Evolutionary conservation across 2,113 vertebrate genomes (phyloP).

Genomic region (Coracopsis vasa): DNA sequence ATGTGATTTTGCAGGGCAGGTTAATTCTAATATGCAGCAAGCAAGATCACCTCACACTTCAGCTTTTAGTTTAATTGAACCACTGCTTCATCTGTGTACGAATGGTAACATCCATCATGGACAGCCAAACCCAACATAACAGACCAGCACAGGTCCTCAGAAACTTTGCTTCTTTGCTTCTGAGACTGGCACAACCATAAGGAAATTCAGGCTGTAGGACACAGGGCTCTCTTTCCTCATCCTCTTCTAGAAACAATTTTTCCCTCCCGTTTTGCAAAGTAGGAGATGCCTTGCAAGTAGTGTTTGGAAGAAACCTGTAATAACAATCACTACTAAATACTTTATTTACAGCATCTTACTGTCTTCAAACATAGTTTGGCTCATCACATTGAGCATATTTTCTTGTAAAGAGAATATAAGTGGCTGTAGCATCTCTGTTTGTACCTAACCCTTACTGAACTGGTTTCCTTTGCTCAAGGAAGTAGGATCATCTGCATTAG

Average conservation of each 20-base stretch:
- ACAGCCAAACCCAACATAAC: conserved; percentile 32
- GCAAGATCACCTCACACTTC: conserved; percentile 31
- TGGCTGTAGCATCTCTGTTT: not conserved
- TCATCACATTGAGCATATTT: not conserved
- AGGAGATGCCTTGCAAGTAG: not conserved
- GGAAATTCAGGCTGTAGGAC: not conserved
- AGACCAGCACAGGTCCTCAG: conserved; percentile 26
- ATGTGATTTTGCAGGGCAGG: not conserved
- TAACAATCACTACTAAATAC: not conserved
- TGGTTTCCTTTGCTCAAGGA: not conserved
- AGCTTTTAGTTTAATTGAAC: conserved; percentile 16
- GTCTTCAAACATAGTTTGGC: not conserved
- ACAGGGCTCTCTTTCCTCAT: not conserved
- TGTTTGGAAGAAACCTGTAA: not conserved
- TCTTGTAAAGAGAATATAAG: not conserved
- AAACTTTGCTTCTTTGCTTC: conserved; percentile 41
- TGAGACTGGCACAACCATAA: not conserved
- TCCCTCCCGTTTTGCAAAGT: not conserved
- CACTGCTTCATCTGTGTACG: not conserved
- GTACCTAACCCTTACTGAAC: not conserved
- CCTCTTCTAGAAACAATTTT: conserved; percentile 13
- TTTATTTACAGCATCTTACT: not conserved
- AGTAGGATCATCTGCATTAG: not conserved
- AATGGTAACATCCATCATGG: not conserved
- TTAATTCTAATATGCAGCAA: conserved; percentile 7